phyloP scores from a whole-genome alignment of 2,888 invertebrate species.

The Aporophyla nigra region DNA sequence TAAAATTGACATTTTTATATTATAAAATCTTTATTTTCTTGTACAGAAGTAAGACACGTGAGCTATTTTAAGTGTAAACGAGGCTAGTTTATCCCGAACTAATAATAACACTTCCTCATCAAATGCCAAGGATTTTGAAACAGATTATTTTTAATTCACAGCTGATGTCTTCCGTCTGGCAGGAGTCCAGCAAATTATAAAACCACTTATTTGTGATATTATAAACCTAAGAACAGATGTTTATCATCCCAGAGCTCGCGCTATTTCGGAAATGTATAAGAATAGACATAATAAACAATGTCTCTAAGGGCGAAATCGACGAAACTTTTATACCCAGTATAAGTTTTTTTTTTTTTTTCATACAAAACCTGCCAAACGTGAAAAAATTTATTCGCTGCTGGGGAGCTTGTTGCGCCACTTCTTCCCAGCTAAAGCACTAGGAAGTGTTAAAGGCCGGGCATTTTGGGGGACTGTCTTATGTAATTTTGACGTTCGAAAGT shows the following conservation, averaged over 20 bases:
- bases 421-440: too few species aligned
- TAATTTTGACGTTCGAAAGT: too few species aligned
- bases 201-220: conserved; percentile 47
- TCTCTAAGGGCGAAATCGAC: not conserved
- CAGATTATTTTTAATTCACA: conserved; percentile 56
- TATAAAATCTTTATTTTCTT: not conserved
- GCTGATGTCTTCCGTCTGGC: conserved; percentile 54
- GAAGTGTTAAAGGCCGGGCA: too few species aligned
- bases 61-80: conserved; percentile 5
- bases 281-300: not conserved
- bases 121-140: conserved; percentile 46
- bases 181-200: conserved; percentile 49
- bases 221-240: conserved; percentile 16
- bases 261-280: conserved; percentile 13
- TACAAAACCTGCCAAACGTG: not conserved
- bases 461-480: too few species aligned
- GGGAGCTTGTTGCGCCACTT: too few species aligned
- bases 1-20: too few species aligned
- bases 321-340: not conserved
- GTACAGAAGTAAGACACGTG: not conserved
- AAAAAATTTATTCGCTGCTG: not conserved
- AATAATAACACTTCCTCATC: conserved; percentile 44
- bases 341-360: not conserved
- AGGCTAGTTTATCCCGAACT: conserved; percentile 14
- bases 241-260: conserved; percentile 10